phyloP scores from a whole-genome alignment of 2,797 vertebrate genomes.

The Lindbergichthys nudifrons region DNA sequence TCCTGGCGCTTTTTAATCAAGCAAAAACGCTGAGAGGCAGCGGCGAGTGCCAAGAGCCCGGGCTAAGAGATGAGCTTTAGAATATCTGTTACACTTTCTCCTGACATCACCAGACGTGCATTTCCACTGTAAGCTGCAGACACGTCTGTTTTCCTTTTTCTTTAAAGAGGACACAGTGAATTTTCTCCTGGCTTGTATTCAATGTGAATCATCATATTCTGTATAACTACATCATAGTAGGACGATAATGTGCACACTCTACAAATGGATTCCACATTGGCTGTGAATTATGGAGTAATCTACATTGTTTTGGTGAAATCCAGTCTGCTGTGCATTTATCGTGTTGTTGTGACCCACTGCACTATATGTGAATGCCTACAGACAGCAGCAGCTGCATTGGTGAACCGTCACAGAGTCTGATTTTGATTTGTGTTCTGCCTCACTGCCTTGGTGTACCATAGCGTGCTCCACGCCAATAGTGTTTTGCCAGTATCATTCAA shows the following conservation, averaged over 20 bases:
- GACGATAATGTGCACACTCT: background rate
- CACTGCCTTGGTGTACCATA: background rate
- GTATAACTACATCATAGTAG: slow-evolving; percentile 15
- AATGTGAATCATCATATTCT: slow-evolving; percentile 43
- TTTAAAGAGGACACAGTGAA: slow-evolving; percentile 42
- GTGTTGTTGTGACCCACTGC: slow-evolving; percentile 38
- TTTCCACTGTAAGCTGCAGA: slow-evolving; percentile 62
- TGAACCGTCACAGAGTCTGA: slow-evolving; percentile 19
- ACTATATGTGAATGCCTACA: slow-evolving; percentile 10
- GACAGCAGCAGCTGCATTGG: slow-evolving; percentile 19
- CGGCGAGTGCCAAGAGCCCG: slow-evolving; percentile 65
- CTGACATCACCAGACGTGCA: slow-evolving; percentile 72
- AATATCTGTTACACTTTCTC: slow-evolving; percentile 78
- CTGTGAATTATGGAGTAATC: slow-evolving; percentile 14
- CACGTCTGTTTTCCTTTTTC: slow-evolving; percentile 19
- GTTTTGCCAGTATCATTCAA: background rate
- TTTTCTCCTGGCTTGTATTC: slow-evolving; percentile 34
- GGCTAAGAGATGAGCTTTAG: slow-evolving; percentile 73
- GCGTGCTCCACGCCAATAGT: background rate
- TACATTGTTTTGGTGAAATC: slow-evolving; percentile 24
- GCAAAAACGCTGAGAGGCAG: slow-evolving; percentile 78
- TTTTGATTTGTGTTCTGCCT: background rate
- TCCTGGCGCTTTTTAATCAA: slow-evolving; percentile 84
- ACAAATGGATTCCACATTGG: slow-evolving; percentile 18
- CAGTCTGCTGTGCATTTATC: slow-evolving; percentile 10